Conservation (phyloP, 2,113 vertebrate species). For the Apteryx owenii region DNA sequence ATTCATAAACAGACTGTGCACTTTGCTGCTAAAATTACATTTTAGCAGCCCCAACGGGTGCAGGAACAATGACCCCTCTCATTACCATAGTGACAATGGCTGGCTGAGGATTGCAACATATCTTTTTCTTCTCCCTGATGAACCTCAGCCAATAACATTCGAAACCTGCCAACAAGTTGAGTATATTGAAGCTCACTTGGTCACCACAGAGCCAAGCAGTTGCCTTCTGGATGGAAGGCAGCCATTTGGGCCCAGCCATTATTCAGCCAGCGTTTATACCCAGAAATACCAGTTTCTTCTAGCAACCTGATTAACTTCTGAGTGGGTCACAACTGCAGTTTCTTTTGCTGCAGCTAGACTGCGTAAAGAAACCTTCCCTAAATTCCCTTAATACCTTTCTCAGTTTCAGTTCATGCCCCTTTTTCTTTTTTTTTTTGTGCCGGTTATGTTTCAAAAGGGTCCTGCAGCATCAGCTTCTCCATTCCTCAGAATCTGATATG, state of each 20-base stretch:
- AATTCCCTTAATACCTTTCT: not conserved
- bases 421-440: not conserved
- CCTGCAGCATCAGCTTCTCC: not conserved
- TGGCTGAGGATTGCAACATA: constrained; percentile 7
- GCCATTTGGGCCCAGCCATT: not conserved
- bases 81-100: constrained; percentile 62
- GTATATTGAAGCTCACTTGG: not conserved
- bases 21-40: constrained; percentile 69
- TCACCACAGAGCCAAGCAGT: not conserved
- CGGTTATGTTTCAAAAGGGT: not conserved
- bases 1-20: constrained; percentile 48
- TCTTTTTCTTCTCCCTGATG: constrained; percentile 52
- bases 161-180: not conserved
- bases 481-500: rapidly evolving
- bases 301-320: not conserved
- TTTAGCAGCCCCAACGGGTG: constrained; percentile 36
- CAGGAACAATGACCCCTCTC: constrained; percentile 50
- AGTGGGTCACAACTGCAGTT: not conserved
- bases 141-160: constrained; percentile 18
- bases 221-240: not conserved
- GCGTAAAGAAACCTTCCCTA: not conserved
- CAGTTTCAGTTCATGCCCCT: rapidly evolving
- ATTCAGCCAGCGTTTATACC: not conserved
- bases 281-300: not conserved
- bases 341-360: not conserved